Evolutionary conservation across 2,113 vertebrate species (phyloP), one percentile per base, ranked within the genome.

Genomic region (Origma solitaria): DNA sequence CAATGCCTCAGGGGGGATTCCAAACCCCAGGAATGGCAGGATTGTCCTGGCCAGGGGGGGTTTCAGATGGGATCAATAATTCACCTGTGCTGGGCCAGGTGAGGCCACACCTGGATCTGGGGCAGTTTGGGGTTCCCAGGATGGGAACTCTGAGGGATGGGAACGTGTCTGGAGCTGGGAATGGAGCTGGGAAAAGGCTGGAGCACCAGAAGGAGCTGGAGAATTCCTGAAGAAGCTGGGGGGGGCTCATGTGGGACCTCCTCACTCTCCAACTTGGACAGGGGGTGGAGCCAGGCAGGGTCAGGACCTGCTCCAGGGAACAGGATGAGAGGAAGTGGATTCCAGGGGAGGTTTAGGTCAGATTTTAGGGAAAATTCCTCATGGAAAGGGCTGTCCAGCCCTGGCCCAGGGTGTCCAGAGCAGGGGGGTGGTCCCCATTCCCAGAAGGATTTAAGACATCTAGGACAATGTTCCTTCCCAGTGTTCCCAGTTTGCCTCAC

Each of bases 1-100:
- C 4, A 22, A 49, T 1, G 13, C 44, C 69, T 38, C 2, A 5
- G 45, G 57, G 0, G 1, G 37, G 25, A 19, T 49, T 33, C 14
- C 65, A 53, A 57, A 13, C 14, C 33, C 49, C 1, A 1, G 42
- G 30, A 57, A 13, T 8, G 12, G 19, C 10, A 47, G 40, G 8
- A n/a, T 11, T 85, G 70, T 38, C 17, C 54, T 4, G 9, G 53
- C 15, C 58, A 21, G 9, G 13, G 21, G 25, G 22, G 61, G 45
- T 3, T 13, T 30, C 45, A 51, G 37, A 21, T 20, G 49, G 40
- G 35, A 65, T 65, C 70, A 64, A 19, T 5, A 19, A 73, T 84
- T 49, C 58, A 64, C 23, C 58, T 38, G 24, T 37, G 58, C 68
- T 62, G 68, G 47, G 33, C 56, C 54, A 42, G 54, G 45, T 42